Conservation (phyloP, 2,113 vertebrate genomes). For the Australoheros scitulus region DNA sequence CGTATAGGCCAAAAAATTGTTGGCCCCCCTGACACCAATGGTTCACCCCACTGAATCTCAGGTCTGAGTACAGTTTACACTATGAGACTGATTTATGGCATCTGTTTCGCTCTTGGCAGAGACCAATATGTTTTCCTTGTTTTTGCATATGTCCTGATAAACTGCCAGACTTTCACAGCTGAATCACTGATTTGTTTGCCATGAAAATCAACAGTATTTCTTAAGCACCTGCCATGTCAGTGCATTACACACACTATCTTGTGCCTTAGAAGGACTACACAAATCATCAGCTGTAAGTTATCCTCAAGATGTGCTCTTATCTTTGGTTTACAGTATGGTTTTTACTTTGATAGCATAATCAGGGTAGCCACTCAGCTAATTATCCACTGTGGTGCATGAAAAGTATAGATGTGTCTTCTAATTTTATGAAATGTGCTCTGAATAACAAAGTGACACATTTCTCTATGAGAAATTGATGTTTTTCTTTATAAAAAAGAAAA, state of each 20-base stretch:
- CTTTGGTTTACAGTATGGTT: background rate
- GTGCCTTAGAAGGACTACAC: background rate
- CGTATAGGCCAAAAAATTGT: background rate
- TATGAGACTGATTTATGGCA: background rate
- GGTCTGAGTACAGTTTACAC: background rate
- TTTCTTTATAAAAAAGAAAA: background rate
- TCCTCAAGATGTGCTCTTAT: background rate
- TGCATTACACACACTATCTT: background rate
- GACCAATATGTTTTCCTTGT: constrained; percentile 27
- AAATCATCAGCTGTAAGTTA: constrained; percentile 52
- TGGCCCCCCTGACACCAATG: background rate
- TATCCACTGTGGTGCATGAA: background rate
- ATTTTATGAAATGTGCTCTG: background rate
- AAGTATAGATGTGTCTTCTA: background rate
- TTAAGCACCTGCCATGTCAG: background rate
- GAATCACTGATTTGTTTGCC: constrained; percentile 45
- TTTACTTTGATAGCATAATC: background rate
- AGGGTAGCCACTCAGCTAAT: background rate
- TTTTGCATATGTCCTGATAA: constrained; percentile 63
- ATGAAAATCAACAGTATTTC: constrained; percentile 59
- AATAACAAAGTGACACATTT: background rate
- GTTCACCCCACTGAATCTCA: background rate
- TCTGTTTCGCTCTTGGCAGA: constrained; percentile 12
- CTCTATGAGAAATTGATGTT: background rate
- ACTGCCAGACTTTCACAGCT: constrained; percentile 2